Conservation (phyloP, 2,797 vertebrate genomes). For the Telmatherina bonti region DNA sequence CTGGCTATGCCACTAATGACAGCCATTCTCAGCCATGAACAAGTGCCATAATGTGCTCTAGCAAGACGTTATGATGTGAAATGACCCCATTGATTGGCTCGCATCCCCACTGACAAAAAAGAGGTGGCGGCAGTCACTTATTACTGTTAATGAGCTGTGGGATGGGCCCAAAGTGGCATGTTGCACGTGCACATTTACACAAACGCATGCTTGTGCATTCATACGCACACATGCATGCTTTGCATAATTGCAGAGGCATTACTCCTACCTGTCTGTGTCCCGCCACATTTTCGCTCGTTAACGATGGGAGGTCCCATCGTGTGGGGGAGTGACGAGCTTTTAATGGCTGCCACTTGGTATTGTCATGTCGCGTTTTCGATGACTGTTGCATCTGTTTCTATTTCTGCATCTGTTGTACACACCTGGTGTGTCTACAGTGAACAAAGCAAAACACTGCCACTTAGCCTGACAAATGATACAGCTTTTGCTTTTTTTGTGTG, state of each 20-base stretch:
- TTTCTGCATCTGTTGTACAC: conserved; percentile 67
- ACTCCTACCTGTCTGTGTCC: conserved; percentile 73
- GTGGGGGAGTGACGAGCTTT: conserved; percentile 75
- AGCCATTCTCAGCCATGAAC: conserved; percentile 80
- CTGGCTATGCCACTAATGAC: conserved; percentile 81
- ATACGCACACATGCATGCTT: conserved; percentile 34
- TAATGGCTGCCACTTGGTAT: conserved; percentile 76
- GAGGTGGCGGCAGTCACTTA: conserved; percentile 85
- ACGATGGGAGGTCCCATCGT: conserved; percentile 69
- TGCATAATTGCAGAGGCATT: conserved; percentile 67
- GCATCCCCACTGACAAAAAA: conserved; percentile 85
- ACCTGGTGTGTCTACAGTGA: conserved; percentile 71
- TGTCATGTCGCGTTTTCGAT: conserved; percentile 69
- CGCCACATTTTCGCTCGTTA: conserved; percentile 68
- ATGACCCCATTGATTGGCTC: conserved; percentile 86
- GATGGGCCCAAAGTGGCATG: conserved; percentile 78
- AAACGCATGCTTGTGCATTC: conserved; percentile 5
- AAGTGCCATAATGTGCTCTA: conserved; percentile 82
- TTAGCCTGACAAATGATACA: conserved; percentile 64
- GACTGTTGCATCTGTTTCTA: conserved; percentile 75
- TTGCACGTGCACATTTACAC: conserved; percentile 19
- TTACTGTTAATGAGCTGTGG: conserved; percentile 86
- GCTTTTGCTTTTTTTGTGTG: conserved; percentile 46
- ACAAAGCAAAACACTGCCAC: conserved; percentile 53
- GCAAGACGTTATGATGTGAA: conserved; percentile 87